phyloP scores from a whole-genome alignment of 2,113 vertebrate species.

The Gnathonemus echidnorhynchus region DNA sequence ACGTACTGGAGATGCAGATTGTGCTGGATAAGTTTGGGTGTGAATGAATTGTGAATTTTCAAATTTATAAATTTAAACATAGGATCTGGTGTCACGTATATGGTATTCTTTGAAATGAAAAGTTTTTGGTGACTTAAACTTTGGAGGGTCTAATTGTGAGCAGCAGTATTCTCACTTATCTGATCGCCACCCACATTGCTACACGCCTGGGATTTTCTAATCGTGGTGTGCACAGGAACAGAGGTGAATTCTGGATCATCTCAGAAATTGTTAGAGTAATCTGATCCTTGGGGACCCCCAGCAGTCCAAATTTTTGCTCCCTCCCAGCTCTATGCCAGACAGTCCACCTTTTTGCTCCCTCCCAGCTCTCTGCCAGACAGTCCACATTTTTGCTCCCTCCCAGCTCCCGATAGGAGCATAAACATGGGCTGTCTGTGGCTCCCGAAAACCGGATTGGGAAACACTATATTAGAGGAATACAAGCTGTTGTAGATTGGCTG shows the following conservation, averaged over 20 bases:
- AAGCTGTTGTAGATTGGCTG: conserved; percentile 18
- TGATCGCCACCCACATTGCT: conserved; percentile 30
- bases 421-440: neutral
- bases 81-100: conserved; percentile 44
- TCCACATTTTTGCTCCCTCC: neutral
- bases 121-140: neutral
- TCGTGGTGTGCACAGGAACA: conserved; percentile 41
- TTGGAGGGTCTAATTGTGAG: conserved; percentile 27
- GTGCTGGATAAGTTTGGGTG: conserved; percentile 21
- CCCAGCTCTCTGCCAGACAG: no score
- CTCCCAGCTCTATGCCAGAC: no score
- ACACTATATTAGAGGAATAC: conserved; percentile 11
- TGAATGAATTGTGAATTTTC: conserved; percentile 51
- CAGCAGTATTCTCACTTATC: conserved; percentile 44
- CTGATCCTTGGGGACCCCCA: neutral
- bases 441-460: neutral
- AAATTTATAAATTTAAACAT: conserved; percentile 44
- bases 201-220: conserved; percentile 46
- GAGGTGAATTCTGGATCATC: conserved; percentile 36
- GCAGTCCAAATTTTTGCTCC: neutral
- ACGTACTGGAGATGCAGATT: neutral
- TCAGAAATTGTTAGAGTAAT: neutral
- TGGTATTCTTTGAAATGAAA: neutral
- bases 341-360: neutral
- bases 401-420: neutral